Percentiles rank a stretch among this genome's conserved stretches.
These are phyloP conservation scores for Numida meleagris DNA, from an alignment of 2,113 vertebrate species.

Conservation along the genomic window DNA sequence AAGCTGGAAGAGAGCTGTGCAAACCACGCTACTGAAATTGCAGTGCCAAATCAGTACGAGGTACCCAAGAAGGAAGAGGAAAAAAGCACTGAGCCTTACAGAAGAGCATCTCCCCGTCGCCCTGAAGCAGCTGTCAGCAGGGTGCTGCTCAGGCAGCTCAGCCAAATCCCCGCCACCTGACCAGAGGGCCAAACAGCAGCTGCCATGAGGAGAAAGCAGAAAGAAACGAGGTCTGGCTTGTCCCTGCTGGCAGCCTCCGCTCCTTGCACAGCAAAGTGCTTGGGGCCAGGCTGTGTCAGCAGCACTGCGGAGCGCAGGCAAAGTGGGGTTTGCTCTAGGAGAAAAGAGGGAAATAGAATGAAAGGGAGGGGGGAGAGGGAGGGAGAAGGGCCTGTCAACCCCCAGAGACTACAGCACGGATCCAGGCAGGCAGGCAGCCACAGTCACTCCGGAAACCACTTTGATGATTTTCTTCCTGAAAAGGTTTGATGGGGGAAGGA, in stretches of 20 bases:
- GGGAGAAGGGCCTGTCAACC: neutral
- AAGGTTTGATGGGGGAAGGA: neutral
- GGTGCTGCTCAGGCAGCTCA: neutral
- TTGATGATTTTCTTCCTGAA: neutral
- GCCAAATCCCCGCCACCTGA: accelerated
- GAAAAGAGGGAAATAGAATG: neutral
- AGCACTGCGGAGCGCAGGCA: neutral
- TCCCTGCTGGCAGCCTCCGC: neutral
- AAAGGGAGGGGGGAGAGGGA: neutral
- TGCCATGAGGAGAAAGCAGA: neutral
- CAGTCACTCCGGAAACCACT: neutral
- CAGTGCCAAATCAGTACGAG: neutral
- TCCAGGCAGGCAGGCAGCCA: neutral
- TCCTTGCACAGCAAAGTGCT: neutral
- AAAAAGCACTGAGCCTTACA: neutral
- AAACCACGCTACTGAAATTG: neutral
- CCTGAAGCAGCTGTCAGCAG: accelerated
- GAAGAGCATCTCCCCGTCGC: neutral
- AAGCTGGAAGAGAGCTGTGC: neutral
- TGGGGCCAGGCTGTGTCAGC: neutral
- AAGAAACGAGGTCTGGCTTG: neutral
- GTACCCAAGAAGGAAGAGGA: neutral
- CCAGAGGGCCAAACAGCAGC: neutral
- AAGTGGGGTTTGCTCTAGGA: neutral
- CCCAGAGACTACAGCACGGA: neutral